Evolutionary conservation across 1,140 invertebrate species (phyloP).

Genomic region (Rhagoletis pomonella): DNA sequence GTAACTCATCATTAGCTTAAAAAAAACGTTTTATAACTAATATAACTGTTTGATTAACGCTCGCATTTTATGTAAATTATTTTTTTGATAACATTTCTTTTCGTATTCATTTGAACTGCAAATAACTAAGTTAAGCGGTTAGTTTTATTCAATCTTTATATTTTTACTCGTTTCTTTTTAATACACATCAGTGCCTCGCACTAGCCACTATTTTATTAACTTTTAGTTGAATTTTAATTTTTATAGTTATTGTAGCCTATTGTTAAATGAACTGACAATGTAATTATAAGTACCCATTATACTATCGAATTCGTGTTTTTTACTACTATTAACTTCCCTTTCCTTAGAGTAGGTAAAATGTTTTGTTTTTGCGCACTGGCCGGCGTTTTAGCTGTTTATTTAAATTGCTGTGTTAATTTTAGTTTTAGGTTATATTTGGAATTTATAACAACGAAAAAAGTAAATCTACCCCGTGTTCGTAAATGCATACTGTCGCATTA

Average conservation of each 20-base stretch:
- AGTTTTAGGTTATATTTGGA: background rate
- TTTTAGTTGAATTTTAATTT: no score
- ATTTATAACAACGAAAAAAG: background rate
- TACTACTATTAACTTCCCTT: no score
- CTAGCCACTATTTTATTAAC: no score
- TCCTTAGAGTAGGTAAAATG: background rate
- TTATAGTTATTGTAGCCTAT: background rate
- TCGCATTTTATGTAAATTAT: background rate
- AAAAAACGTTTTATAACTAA: background rate
- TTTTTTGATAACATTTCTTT: background rate
- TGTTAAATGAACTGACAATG: background rate
- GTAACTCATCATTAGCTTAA: background rate
- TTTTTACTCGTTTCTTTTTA: no score
- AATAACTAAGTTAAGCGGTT: background rate
- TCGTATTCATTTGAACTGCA: background rate
- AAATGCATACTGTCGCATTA: no score
- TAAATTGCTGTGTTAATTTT: background rate
- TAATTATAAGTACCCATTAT: conserved; percentile 24
- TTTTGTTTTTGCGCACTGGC: background rate
- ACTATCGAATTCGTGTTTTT: background rate
- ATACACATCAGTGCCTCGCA: no score
- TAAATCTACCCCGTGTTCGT: no score
- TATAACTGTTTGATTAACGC: background rate
- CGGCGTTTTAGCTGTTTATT: conserved; percentile 36
- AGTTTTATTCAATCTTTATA: background rate